Base-by-base conservation (phyloP, 2,888 invertebrate species). In the Argyresthia albistria region DNA sequence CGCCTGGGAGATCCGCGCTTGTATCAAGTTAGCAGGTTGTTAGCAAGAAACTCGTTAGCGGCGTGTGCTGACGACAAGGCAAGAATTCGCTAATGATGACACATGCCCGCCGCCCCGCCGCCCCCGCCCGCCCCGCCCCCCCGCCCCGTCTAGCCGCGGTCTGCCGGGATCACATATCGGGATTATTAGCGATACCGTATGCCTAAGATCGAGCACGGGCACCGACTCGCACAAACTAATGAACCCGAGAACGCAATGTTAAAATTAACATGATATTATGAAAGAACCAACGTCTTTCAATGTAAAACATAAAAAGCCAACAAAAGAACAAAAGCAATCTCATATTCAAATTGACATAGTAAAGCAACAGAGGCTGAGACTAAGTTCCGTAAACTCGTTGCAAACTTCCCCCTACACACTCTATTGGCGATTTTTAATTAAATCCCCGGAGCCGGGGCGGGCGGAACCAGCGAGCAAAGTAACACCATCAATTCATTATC, bases 401-500 rank as follows among this genome's bases (percentile, higher is more conserved):
- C 74, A 59, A 83, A 81, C 83, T 82, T 81, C 79, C 76, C 79
- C 79, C 80, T 77, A 83, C 84, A 87, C 81, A 83, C 83, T 84
- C 82, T 81, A 87, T 87, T 80, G 87, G 82, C 82, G 81, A 87
- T 87, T 87, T 86, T 87, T 87, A 87, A 87, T 87, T 87, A 87
- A 86, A 82, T 84, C 84, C 80, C 25, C 25, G 25, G 25, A 25
- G 25, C 25, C 80, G 16, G 69, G 73, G 80, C 76, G 80, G 77
- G 75, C 74, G 76, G 46, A 49, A 69, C 78, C 76, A 80, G 80
- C 81, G 80, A 74, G 81, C 80, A 72, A 80, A 81, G 86, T 83
- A 84, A 86, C 87, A 84, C 86, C 84, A 87, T 86, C 84, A 87
- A 87, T 87, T 86, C 86, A 87, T 86, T 87, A 87, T 84, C 84